Evolutionary conservation across 2,113 vertebrate genomes (phyloP).

Genomic region (Hiodon tergisus): DNA sequence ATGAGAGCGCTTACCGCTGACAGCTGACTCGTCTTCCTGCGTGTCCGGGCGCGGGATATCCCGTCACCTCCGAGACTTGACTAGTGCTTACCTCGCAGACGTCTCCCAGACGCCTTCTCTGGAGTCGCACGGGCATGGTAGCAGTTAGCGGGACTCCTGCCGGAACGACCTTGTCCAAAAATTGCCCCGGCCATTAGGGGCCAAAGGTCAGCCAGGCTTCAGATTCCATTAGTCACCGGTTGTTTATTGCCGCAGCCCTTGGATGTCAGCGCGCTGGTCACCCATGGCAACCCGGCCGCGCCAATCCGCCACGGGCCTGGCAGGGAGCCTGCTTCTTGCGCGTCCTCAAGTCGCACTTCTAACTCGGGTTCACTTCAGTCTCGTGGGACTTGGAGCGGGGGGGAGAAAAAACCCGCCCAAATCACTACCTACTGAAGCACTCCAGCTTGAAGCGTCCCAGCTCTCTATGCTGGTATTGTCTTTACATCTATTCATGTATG

Average conservation of each 20-base stretch:
- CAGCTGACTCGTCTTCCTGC: no score
- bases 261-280: constrained; percentile 64
- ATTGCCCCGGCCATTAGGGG: constrained; percentile 60
- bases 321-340: constrained; percentile 49
- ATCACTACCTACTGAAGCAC: background rate
- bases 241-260: constrained; percentile 59
- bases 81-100: background rate
- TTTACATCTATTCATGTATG: constrained; percentile 37
- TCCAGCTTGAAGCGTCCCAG: background rate
- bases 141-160: constrained; percentile 52
- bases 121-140: constrained; percentile 5
- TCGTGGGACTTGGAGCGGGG: constrained; percentile 26
- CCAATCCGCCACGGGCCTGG: constrained; percentile 52
- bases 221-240: constrained; percentile 74
- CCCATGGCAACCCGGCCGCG: constrained; percentile 60
- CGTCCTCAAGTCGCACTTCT: constrained; percentile 44
- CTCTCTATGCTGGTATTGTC: constrained; percentile 16
- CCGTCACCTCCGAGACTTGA: background rate
- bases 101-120: background rate
- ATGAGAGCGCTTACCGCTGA: no score
- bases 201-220: constrained; percentile 73
- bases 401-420: constrained; percentile 28
- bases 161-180: constrained; percentile 57
- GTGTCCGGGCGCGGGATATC: background rate
- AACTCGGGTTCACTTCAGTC: constrained; percentile 24